A percentile compares a stretch with the other conserved stretches of the same genome.
Conservation (phyloP, 2,888 invertebrate species). For the Papilio demoleus region DNA sequence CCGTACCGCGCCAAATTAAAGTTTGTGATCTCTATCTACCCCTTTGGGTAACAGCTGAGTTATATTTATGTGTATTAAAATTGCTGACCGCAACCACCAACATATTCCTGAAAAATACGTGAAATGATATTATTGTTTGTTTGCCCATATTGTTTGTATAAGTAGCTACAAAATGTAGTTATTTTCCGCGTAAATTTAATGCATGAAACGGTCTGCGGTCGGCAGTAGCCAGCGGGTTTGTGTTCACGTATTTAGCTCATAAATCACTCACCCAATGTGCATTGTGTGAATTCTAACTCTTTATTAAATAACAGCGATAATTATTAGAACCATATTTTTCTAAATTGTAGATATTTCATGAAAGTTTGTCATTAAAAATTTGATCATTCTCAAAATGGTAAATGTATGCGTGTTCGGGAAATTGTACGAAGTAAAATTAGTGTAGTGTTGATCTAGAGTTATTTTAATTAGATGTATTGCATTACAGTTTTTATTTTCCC, state of each 20-base stretch:
- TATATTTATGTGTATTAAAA: too few relatives aligned
- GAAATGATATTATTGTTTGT: too few relatives aligned
- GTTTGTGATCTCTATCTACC: too few relatives aligned
- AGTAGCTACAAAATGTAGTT: slow-evolving; percentile 12
- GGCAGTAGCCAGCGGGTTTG: slow-evolving; percentile 1
- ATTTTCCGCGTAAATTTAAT: slow-evolving; percentile 11
- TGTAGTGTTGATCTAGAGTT: too few relatives aligned
- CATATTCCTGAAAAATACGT: too few relatives aligned
- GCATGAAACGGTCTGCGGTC: slow-evolving; percentile 4
- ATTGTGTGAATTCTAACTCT: slow-evolving; percentile 10
- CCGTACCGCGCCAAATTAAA: too few relatives aligned
- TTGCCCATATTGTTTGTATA: background rate
- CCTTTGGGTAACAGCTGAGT: too few relatives aligned
- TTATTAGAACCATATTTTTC: background rate
- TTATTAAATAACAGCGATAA: background rate
- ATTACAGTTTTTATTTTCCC: background rate
- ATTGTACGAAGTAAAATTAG: too few relatives aligned
- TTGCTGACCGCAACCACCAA: background rate
- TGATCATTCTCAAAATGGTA: background rate
- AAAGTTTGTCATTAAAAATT: too few relatives aligned
- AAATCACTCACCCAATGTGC: slow-evolving; percentile 1
- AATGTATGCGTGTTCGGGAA: background rate
- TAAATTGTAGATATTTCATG: background rate
- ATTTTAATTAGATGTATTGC: too few relatives aligned
- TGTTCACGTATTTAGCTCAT: background rate